Conservation (phyloP, 2,797 vertebrate genomes). For the Silurus lanzhouensis region DNA sequence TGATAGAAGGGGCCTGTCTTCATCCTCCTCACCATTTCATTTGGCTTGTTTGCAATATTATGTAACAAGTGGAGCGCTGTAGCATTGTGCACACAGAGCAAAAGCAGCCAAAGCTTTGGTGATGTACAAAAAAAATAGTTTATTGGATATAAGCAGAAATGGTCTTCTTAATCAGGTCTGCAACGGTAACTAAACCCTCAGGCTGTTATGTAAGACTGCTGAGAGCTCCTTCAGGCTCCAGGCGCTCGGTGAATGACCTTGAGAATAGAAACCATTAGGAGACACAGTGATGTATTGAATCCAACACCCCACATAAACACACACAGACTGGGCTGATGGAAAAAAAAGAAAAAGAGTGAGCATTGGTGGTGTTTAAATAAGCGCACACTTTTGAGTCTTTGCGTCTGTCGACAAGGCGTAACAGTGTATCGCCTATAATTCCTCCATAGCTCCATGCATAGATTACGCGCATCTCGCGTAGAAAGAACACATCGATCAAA, state of each 20-base stretch:
- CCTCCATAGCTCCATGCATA: not conserved
- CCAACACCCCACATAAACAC: not conserved
- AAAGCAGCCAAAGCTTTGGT: not conserved
- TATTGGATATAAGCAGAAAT: constrained; percentile 38
- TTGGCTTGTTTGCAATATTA: constrained; percentile 36
- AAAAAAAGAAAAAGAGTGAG: not conserved
- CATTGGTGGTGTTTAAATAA: constrained; percentile 9
- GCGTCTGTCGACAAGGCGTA: not conserved
- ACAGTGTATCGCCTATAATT: not conserved
- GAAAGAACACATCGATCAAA: not conserved
- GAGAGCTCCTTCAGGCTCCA: constrained; percentile 52
- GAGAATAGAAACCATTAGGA: constrained; percentile 65
- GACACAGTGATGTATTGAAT: constrained; percentile 25
- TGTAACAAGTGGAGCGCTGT: constrained; percentile 31
- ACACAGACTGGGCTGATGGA: not conserved
- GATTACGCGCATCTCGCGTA: not conserved
- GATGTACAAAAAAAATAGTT: constrained; percentile 25
- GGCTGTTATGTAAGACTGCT: constrained; percentile 57
- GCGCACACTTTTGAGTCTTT: constrained; percentile 6
- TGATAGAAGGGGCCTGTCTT: constrained; percentile 5
- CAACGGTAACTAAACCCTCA: constrained; percentile 42
- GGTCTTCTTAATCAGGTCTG: constrained; percentile 35
- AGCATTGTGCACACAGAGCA: constrained; percentile 26
- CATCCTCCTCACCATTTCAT: constrained; percentile 41
- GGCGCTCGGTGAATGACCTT: constrained; percentile 75